Evolutionary conservation across 2,888 invertebrate species (phyloP).

Genomic region (Tetragnatha montana): DNA sequence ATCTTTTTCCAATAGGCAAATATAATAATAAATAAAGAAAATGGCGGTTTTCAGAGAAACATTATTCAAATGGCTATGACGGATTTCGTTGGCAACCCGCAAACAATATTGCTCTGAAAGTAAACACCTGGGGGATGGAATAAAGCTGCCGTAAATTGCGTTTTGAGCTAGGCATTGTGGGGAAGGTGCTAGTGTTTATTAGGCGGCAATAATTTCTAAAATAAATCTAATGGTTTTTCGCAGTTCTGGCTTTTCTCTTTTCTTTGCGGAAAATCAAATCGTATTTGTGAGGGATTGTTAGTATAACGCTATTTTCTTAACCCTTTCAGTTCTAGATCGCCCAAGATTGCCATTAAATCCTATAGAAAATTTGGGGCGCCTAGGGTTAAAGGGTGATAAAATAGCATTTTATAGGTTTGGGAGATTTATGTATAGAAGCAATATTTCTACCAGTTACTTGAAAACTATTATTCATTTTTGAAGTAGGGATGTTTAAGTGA

Average conservation of each 20-base stretch:
- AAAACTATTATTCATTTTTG: too few species aligned
- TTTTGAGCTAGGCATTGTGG: not conserved
- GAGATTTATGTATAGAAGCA: too few species aligned
- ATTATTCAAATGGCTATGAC: not conserved
- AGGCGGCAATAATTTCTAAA: not conserved
- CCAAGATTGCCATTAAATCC: too few species aligned
- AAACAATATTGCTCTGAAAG: not conserved
- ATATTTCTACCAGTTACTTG: too few species aligned
- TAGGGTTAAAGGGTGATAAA: too few species aligned
- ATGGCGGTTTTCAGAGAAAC: not conserved
- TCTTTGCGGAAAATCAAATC: too few species aligned
- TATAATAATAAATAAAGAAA: not conserved
- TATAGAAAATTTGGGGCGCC: too few species aligned
- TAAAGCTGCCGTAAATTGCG: not conserved
- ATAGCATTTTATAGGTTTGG: too few species aligned
- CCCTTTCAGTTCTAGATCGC: too few species aligned
- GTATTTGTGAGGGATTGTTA: too few species aligned
- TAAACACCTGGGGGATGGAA: not conserved
- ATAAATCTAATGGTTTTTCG: not conserved
- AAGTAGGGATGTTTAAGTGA: too few species aligned
- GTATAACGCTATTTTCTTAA: too few species aligned
- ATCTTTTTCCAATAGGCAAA: not conserved
- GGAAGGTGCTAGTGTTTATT: not conserved
- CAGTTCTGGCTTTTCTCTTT: not conserved
- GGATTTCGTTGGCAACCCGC: not conserved